These are phyloP conservation scores for Nannospalax galili DNA, from an alignment of 2,113 vertebrate genomes.

Conservation along the genomic window DNA sequence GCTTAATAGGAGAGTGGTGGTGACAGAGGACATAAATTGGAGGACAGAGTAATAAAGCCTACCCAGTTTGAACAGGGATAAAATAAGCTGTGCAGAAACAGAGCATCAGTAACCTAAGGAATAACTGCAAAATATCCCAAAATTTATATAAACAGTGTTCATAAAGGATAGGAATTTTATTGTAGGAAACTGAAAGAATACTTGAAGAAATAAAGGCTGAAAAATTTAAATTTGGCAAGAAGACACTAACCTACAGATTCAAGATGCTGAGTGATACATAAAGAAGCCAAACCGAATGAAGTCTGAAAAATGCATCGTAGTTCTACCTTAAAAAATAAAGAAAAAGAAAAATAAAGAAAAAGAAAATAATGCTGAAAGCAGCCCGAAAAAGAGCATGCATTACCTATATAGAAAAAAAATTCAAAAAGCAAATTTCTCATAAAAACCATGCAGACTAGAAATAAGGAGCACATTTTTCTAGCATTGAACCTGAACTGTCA, in stretches of 20 bases:
- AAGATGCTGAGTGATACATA: neutral
- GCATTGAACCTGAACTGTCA: neutral
- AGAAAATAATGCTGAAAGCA: conserved; percentile 6
- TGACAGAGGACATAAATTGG: conserved; percentile 34
- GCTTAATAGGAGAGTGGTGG: conserved; percentile 32
- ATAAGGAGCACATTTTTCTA: conserved; percentile 38
- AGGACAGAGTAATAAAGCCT: conserved; percentile 37
- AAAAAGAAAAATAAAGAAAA: neutral
- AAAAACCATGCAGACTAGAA: neutral
- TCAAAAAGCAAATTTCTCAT: conserved; percentile 34
- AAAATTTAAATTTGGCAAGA: conserved; percentile 51
- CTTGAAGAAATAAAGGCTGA: neutral
- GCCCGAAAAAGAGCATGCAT: neutral
- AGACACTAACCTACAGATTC: neutral
- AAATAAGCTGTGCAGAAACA: conserved; percentile 18
- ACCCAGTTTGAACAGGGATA: conserved; percentile 10
- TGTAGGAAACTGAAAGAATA: neutral
- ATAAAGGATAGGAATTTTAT: neutral
- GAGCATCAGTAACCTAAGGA: neutral
- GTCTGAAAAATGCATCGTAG: neutral
- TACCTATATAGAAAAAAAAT: neutral
- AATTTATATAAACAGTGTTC: neutral
- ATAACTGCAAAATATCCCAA: conserved; percentile 31
- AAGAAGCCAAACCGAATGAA: neutral
- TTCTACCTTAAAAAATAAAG: conserved; percentile 6